Base-by-base conservation (phyloP, 92 coral and sea anemone genomes). In the Phenganax subtilis region DNA sequence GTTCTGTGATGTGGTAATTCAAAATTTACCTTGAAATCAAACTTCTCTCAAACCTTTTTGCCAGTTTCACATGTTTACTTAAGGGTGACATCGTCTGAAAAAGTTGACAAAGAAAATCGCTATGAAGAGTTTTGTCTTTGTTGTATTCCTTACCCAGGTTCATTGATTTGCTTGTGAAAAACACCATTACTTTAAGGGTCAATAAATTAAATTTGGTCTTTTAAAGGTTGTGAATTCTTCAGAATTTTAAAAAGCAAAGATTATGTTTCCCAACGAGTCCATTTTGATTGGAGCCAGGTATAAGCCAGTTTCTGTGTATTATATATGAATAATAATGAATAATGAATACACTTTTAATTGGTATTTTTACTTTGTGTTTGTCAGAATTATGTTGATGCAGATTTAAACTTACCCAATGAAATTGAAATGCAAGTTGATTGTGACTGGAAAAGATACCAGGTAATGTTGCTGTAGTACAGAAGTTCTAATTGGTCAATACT, bases 71-170 rank as follows among this genome's bases (percentile, higher is more conserved):
- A 20, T 75, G 27, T 68, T 14, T 2, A 14, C 76, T 85, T 75
- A 67, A 93, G 97, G 80, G 96, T 93, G n/a, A 89, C 97, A 10
- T 93, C 97, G 37, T 93, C 97, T 10, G 97, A 93, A 87, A 93
- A 93, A 70, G 97, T 93, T 29, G 97, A 93, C 89, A 93, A 93
- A 77, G 92, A 89, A 14, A 88, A 93, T 80, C 91, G 97, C 6
- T 93, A 93, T 85, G 87, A 93, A 30, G 97, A 93, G 51, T 93
- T 93, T 81, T 86, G 85, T 71, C 82, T 93, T 10, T 93, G 97
- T 54, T 91, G 86, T 37, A 90, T 93, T 68, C 97, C 97, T 0
- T 93, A 91, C 71, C 97, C 97, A 85, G 93, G 93, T 90, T 55
- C 0, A 10, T 78, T 44, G 55, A 60, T 6, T 16, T 75, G 65